phyloP scores from a whole-genome alignment of 2,113 vertebrate species.

The Zingel zingel region DNA sequence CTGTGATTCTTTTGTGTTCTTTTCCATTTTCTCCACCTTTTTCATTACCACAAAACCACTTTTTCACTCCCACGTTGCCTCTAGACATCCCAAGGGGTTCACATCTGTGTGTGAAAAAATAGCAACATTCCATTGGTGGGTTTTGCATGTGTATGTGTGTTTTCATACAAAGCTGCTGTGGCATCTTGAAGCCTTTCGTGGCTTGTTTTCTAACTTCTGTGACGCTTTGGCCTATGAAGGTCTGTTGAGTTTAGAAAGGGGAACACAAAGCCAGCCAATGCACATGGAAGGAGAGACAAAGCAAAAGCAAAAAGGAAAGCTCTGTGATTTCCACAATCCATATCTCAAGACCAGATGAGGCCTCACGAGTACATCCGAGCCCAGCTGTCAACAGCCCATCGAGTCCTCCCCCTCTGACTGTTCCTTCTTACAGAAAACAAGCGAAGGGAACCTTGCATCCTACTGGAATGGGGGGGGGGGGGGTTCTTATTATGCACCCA shows the following conservation, averaged over 20 bases:
- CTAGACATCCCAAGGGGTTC: conserved; percentile 21
- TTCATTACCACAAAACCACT: conserved; percentile 24
- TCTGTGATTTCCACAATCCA: conserved; percentile 49
- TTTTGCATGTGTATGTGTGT: conserved; percentile 32
- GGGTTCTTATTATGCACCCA: conserved; percentile 63
- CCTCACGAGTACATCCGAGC: conserved; percentile 49
- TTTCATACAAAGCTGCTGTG: conserved; percentile 48
- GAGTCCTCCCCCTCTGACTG: conserved; percentile 18
- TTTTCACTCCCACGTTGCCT: conserved; percentile 38
- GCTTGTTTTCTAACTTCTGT: conserved; percentile 57
- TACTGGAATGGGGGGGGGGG: conserved; percentile 28
- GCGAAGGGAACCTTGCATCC: conserved; percentile 33
- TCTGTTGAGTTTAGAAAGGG: conserved; percentile 53
- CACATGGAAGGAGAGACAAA: conserved; percentile 40
- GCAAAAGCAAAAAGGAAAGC: conserved; percentile 45
- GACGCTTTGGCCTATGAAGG: conserved; percentile 46
- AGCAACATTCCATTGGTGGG: conserved; percentile 46
- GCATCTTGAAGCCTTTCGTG: conserved; percentile 56
- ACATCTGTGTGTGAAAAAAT: conserved; percentile 41
- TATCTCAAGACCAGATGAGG: conserved; percentile 65
- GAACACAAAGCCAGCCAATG: conserved; percentile 43
- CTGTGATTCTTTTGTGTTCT: conserved; percentile 5
- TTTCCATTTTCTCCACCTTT: conserved; percentile 15
- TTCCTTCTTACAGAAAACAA: conserved; percentile 59
- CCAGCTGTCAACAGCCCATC: conserved; percentile 55